Evolutionary conservation across 2,888 invertebrate genomes (phyloP).

Genomic region (Hipparchia sbordonii): DNA sequence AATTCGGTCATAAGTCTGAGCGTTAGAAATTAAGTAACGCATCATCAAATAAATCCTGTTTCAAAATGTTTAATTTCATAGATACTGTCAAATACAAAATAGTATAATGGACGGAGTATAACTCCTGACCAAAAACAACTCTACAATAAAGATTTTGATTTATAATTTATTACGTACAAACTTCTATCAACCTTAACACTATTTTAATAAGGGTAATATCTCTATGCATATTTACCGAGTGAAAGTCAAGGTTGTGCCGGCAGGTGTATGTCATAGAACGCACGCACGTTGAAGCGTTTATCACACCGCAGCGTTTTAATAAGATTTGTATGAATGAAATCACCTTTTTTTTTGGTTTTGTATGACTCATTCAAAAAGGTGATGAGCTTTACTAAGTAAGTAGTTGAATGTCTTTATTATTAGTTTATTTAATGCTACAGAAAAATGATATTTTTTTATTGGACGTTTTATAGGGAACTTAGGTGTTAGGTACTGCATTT

Average conservation of each 20-base stretch:
- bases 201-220: not conserved
- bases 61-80: not conserved
- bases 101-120: not conserved
- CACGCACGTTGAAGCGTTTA: constrained; percentile 36
- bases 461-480: not conserved
- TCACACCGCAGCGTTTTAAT: constrained; percentile 39
- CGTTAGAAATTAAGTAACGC: too few species aligned
- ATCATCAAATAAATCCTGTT: not conserved
- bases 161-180: constrained; percentile 8
- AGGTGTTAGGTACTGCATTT: too few species aligned
- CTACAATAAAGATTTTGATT: not conserved
- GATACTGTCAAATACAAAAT: not conserved
- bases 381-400: not conserved
- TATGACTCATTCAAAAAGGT: constrained; percentile 21
- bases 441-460: not conserved
- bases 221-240: not conserved
- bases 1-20: too few species aligned
- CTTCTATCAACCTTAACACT: constrained; percentile 7
- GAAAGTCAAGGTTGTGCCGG: constrained; percentile 21
- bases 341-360: constrained; percentile 17
- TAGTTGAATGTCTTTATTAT: not conserved
- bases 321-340: constrained; percentile 39
- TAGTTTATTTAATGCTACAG: not conserved
- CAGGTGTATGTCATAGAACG: constrained; percentile 34
- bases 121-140: constrained; percentile 23